These are phyloP conservation scores for Nesoenas mayeri DNA, from an alignment of 2,113 vertebrate species.

Conservation along the genomic window DNA sequence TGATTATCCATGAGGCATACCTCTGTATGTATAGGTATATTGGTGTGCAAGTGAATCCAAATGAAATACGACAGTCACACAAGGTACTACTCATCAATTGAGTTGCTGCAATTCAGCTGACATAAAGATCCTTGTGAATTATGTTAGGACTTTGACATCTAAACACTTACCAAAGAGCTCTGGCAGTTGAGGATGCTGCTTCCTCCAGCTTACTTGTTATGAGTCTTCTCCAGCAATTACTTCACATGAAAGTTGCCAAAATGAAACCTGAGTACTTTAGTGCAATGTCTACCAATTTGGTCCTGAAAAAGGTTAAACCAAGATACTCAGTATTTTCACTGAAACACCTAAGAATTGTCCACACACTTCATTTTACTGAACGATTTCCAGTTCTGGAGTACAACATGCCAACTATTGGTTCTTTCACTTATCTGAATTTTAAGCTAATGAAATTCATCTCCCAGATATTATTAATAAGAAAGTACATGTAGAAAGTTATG, in stretches of 20 bases:
- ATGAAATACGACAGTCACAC: neutral
- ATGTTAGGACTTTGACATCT: neutral
- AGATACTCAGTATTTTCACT: neutral
- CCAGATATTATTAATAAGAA: neutral
- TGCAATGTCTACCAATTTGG: neutral
- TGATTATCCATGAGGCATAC: neutral
- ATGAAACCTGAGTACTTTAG: neutral
- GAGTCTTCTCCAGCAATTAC: neutral
- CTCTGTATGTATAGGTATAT: neutral
- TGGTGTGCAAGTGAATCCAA: neutral
- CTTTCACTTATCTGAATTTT: neutral
- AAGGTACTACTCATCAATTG: neutral
- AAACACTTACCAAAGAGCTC: neutral
- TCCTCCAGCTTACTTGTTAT: neutral
- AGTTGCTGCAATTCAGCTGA: neutral
- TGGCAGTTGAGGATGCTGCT: neutral
- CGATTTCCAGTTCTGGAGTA: fast-evolving
- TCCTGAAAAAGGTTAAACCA: neutral
- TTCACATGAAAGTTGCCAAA: neutral
- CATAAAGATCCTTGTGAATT: neutral
- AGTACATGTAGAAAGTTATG: neutral
- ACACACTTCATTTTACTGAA: neutral
- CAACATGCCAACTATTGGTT: neutral
- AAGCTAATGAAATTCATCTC: neutral
- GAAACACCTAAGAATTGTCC: neutral